Base-by-base conservation (phyloP, 2,888 invertebrate genomes). In the Amiota communis region DNA sequence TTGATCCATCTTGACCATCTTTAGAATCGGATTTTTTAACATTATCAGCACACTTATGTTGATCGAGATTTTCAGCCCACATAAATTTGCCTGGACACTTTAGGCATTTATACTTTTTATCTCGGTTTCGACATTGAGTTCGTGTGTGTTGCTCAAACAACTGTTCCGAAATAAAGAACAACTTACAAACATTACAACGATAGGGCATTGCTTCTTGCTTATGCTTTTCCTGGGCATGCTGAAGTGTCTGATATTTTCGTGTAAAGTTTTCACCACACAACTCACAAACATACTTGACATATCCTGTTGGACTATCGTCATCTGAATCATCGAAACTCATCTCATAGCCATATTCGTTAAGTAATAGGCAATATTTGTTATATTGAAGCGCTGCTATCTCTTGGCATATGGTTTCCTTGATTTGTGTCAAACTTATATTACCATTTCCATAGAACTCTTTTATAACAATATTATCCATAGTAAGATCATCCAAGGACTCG, bases 81-180 rank as follows among this genome's bases (percentile, higher is more conserved):
- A 85, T 83, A 72, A 89, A 90, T 74, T 86, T 87, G 2, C 87
- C 87, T 0, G 87, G 86, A 73, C 90, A 90, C 2, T 82, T 80
- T 2, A 81, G 74, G 72, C 90, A 90, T 12, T 76, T 78, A 46
- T 86, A 80, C 10, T 83, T 77, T 72, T 86, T 89, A 2, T 83
- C 75, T 8, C 77, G 78, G 74, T 87, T 88, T 12, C 85, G 77
- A 70, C 90, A 90, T 56, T 89, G 89, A 79, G 89, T 78, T 85
- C 90, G 86, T 86, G 91, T 56, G 89, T 93, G 93, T 1, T 91
- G 90, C 0, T 90, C 88, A 1, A 91, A 90, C 12, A 92, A 88
- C 70, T 89, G 90, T 0, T 88, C 77, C 12, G 91, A 90, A 0
- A 91, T 91, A 81, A 92, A 92, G 17, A 91, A 87, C 87, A 92